Evolutionary conservation across 2,797 vertebrate genomes (phyloP).

Genomic region (Danio albolineatus): DNA sequence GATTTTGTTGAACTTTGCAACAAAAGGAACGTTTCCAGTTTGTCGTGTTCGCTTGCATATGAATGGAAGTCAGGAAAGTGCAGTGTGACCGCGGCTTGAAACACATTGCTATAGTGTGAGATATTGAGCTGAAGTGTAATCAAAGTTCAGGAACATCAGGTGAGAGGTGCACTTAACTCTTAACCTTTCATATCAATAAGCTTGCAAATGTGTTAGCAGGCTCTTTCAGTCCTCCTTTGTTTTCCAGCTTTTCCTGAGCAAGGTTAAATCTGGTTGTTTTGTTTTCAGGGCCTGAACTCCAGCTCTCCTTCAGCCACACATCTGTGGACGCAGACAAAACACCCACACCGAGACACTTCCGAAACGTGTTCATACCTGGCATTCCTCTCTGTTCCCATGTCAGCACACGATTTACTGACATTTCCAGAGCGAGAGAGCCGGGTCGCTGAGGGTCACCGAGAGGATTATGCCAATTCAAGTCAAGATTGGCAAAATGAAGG

Average conservation of each 20-base stretch:
- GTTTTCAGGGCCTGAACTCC: slow-evolving; percentile 13
- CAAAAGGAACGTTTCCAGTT: too few relatives aligned
- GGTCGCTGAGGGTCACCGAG: slow-evolving; percentile 54
- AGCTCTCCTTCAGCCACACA: slow-evolving; percentile 57
- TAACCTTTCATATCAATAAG: not conserved
- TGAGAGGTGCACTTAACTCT: not conserved
- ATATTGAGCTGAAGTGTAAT: too few relatives aligned
- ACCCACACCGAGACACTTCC: slow-evolving; percentile 51
- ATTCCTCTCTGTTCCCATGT: slow-evolving; percentile 59
- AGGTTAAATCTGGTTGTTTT: slow-evolving; percentile 43
- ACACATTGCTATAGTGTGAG: too few relatives aligned
- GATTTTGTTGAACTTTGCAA: too few relatives aligned
- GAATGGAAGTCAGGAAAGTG: too few relatives aligned
- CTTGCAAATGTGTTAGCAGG: not conserved
- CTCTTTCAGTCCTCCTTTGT: not conserved
- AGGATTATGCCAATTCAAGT: slow-evolving; percentile 55
- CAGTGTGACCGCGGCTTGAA: too few relatives aligned
- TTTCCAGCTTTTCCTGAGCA: slow-evolving; percentile 12
- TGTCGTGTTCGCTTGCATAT: too few relatives aligned
- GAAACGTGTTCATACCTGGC: slow-evolving; percentile 60
- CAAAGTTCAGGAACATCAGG: too few relatives aligned
- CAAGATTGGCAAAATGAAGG: slow-evolving; percentile 38
- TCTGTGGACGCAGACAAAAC: slow-evolving; percentile 62
- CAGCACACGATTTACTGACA: slow-evolving; percentile 52
- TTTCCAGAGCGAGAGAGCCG: slow-evolving; percentile 39